phyloP scores from a whole-genome alignment of 1,140 invertebrate species.

The Bombus difficillimus region DNA sequence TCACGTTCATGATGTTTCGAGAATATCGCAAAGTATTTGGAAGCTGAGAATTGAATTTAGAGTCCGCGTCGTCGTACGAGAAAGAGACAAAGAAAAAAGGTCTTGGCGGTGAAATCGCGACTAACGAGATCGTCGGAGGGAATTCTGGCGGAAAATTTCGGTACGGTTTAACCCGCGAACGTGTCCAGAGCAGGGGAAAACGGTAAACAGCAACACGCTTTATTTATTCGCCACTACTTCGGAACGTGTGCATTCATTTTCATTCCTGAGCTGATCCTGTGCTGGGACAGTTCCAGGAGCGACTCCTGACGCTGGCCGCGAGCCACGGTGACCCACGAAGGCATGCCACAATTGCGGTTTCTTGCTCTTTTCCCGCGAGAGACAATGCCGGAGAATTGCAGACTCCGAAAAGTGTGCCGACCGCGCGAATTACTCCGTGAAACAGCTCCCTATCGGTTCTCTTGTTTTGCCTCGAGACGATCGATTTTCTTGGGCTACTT shows the following conservation, averaged over 20 bases:
- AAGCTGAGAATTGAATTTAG: neutral
- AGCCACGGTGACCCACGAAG: constrained; percentile 46
- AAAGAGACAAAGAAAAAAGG: neutral
- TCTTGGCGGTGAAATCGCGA: neutral
- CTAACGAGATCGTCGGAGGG: constrained; percentile 25
- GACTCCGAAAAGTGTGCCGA: constrained; percentile 42
- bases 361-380: constrained; percentile 50
- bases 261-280: constrained; percentile 38
- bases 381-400: constrained; percentile 45
- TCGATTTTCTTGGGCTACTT: constrained; percentile 42
- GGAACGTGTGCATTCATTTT: constrained; percentile 43
- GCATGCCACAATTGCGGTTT: constrained; percentile 49
- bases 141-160: constrained; percentile 26
- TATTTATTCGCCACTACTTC: constrained; percentile 29
- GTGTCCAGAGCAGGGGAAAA: neutral
- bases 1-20: neutral
- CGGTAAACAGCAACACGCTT: constrained; percentile 36
- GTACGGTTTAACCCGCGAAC: neutral
- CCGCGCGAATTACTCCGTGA: constrained; percentile 41
- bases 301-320: constrained; percentile 58
- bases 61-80: too few relatives aligned
- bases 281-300: constrained; percentile 62
- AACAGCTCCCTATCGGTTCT: constrained; percentile 42
- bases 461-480: constrained; percentile 7
- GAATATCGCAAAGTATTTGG: neutral